These are phyloP conservation scores for Tokudaia muenninki DNA, from an alignment of 2,797 vertebrate genomes.

Conservation along the genomic window DNA sequence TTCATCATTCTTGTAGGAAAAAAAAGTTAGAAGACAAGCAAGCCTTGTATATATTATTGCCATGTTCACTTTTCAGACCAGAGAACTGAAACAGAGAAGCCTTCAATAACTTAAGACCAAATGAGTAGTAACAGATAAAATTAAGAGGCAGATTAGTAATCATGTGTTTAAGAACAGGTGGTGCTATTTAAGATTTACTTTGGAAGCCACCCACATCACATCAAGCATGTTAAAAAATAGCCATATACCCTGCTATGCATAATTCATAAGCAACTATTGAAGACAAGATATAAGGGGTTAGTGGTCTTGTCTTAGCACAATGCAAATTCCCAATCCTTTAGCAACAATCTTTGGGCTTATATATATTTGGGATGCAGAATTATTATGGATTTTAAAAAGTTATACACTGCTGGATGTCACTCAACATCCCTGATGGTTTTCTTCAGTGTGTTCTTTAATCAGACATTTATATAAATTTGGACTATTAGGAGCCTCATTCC, in stretches of 20 bases:
- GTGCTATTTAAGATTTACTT: slow-evolving; percentile 11
- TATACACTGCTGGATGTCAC: background rate
- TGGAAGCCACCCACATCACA: background rate
- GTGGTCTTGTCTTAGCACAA: background rate
- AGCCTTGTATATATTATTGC: background rate
- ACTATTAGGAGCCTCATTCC: background rate
- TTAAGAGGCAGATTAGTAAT: background rate
- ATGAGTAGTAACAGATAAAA: background rate
- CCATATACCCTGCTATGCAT: background rate
- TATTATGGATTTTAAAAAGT: background rate
- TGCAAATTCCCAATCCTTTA: background rate
- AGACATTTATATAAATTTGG: background rate
- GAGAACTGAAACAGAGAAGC: background rate
- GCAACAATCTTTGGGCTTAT: background rate
- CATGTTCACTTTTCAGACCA: slow-evolving; percentile 15
- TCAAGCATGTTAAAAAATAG: background rate
- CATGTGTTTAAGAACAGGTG: background rate
- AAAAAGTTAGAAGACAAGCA: background rate
- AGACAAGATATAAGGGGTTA: background rate
- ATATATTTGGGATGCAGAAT: background rate
- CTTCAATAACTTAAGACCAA: slow-evolving; percentile 30
- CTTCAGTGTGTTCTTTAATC: background rate
- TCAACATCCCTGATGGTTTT: background rate
- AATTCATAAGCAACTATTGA: background rate
- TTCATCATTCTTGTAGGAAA: background rate